These are phyloP conservation scores for Lordiphosa fenestrarum DNA, from an alignment of 2,888 invertebrate genomes.

Conservation along the genomic window DNA sequence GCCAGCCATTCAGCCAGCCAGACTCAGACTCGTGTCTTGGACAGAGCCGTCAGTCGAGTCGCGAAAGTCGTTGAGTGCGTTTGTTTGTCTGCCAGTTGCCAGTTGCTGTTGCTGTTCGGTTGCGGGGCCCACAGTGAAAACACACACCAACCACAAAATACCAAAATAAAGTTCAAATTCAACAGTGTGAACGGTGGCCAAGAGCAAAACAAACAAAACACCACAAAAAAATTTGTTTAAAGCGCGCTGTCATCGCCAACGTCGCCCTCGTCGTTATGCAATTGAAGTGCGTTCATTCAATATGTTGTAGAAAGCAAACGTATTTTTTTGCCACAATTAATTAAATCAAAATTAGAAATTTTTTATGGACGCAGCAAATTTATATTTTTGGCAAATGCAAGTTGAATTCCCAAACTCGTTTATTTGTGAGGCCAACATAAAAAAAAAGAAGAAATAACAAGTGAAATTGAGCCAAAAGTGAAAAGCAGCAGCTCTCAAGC, in stretches of 20 bases:
- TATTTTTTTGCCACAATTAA: slow-evolving; percentile 15
- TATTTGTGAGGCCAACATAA: slow-evolving; percentile 16
- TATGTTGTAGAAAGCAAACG: slow-evolving; percentile 35
- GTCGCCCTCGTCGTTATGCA: slow-evolving; percentile 56
- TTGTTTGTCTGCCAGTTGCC: slow-evolving; percentile 45
- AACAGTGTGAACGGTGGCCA: slow-evolving; percentile 30
- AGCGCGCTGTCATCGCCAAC: slow-evolving; percentile 24
- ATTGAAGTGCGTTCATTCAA: slow-evolving; percentile 59
- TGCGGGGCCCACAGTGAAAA: slow-evolving; percentile 22
- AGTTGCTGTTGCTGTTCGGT: slow-evolving; percentile 45
- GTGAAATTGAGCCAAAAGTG: slow-evolving; percentile 51
- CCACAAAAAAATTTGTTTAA: slow-evolving; percentile 11
- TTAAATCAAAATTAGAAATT: slow-evolving; percentile 28
- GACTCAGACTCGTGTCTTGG: slow-evolving; percentile 49
- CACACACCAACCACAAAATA: slow-evolving; percentile 12
- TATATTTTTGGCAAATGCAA: slow-evolving; percentile 17
- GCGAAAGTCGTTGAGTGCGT: slow-evolving; percentile 81
- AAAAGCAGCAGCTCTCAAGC: slow-evolving; percentile 46
- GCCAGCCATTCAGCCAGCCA: slow-evolving; percentile 30
- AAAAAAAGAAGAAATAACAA: slow-evolving; percentile 20
- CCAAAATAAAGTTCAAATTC: slow-evolving; percentile 1
- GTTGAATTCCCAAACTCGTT: slow-evolving; percentile 51
- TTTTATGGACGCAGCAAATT: background rate
- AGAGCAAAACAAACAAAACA: slow-evolving; percentile 47
- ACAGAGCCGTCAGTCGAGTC: slow-evolving; percentile 78